Percentiles rank a stretch among this genome's conserved stretches.
Conservation (phyloP, 92 coral and sea anemone species). For the Palythoa heliodiscus region DNA sequence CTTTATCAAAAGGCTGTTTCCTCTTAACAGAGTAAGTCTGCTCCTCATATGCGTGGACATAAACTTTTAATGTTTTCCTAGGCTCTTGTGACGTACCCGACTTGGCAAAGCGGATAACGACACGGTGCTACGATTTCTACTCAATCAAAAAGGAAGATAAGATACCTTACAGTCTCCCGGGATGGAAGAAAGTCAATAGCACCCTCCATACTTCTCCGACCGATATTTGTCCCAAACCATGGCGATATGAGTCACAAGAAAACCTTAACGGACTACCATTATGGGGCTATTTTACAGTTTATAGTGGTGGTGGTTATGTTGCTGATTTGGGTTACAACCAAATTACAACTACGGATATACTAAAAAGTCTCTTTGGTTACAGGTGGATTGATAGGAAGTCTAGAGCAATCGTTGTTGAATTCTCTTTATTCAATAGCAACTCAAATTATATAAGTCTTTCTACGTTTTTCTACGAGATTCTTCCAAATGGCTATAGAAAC, state of each 20-base stretch:
- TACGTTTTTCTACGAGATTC: slow-evolving; percentile 31
- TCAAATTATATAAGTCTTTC: slow-evolving; percentile 28
- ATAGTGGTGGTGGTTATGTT: slow-evolving; percentile 32
- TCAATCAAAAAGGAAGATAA: slow-evolving; percentile 70
- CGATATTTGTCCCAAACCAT: slow-evolving; percentile 28
- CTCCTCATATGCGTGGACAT: not conserved
- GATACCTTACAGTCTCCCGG: slow-evolving; percentile 58
- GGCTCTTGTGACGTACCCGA: slow-evolving; percentile 74
- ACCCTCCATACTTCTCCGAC: not conserved
- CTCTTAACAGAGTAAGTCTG: not conserved
- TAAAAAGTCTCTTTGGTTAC: not conserved
- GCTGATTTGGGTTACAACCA: slow-evolving; percentile 26
- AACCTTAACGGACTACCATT: not conserved
- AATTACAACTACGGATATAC: not conserved
- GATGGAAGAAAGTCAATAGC: slow-evolving; percentile 56
- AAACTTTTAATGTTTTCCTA: slow-evolving; percentile 18
- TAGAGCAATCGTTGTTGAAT: slow-evolving; percentile 33
- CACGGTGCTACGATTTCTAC: slow-evolving; percentile 66
- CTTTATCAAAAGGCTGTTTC: too few relatives aligned
- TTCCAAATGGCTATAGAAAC: slow-evolving; percentile 18
- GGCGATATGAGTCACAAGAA: slow-evolving; percentile 32
- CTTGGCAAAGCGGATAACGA: slow-evolving; percentile 27
- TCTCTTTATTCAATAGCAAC: slow-evolving; percentile 32
- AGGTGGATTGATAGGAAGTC: slow-evolving; percentile 37
- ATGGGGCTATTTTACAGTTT: slow-evolving; percentile 25